A percentile compares a stretch with the other conserved stretches of the same genome.
Evolutionary conservation across 2,113 vertebrate genomes (phyloP).

Genomic region (Lagopus leucura): DNA sequence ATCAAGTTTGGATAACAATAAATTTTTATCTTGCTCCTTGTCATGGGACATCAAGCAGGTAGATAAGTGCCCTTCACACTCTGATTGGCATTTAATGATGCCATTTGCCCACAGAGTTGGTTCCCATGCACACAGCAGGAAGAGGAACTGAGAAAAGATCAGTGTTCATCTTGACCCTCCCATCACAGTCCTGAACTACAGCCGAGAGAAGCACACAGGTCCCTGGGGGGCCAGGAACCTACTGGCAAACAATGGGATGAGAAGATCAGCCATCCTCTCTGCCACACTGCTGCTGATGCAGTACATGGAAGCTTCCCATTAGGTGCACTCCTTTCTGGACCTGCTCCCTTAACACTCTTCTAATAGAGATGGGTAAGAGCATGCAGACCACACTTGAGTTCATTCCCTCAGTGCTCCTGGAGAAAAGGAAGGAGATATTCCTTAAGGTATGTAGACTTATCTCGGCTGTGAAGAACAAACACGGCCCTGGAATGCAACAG

Average conservation of each 20-base stretch:
- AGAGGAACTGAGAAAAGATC: background rate
- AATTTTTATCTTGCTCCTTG: background rate
- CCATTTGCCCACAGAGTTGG: background rate
- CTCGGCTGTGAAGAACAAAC: background rate
- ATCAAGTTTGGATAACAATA: background rate
- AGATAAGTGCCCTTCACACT: background rate
- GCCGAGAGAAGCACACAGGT: background rate
- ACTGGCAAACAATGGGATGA: background rate
- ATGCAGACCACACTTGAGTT: background rate
- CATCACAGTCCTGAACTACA: background rate
- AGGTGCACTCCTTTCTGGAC: background rate
- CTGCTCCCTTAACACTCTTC: background rate
- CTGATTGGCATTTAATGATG: background rate
- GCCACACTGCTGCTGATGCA: background rate
- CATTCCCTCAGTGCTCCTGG: accelerated
- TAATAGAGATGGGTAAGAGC: background rate
- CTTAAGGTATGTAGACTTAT: background rate
- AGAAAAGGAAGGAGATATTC: background rate
- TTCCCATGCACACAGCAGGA: background rate
- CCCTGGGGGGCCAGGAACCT: background rate
- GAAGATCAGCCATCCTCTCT: background rate
- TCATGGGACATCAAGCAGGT: background rate
- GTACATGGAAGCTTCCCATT: background rate
- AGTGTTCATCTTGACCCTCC: background rate
- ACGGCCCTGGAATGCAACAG: slow-evolving; percentile 16